A percentile compares a stretch with the other conserved stretches of the same genome.
phyloP scores from a whole-genome alignment of 2,888 invertebrate species.

The Aquatica leii region DNA sequence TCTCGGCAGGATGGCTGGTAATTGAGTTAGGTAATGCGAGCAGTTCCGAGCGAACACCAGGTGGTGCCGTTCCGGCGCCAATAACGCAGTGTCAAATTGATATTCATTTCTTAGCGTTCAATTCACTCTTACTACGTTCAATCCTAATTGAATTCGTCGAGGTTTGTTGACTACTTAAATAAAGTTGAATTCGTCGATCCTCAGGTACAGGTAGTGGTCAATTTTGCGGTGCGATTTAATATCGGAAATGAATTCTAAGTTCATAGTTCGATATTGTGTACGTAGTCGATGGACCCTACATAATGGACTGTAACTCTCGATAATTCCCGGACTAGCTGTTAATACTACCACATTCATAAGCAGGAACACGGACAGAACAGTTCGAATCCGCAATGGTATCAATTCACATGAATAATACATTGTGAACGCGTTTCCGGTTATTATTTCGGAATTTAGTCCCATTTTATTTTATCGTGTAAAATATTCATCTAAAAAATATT shows the following conservation, averaged over 20 bases:
- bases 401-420: conserved; percentile 37
- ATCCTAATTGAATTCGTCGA: conserved; percentile 41
- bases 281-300: conserved; percentile 19
- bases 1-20: conserved; percentile 56
- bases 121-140: conserved; percentile 36
- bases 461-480: conserved; percentile 27
- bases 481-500: conserved; percentile 11
- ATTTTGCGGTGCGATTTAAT: no score
- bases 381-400: conserved; percentile 32
- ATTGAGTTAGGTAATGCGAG: conserved; percentile 57
- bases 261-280: conserved; percentile 18
- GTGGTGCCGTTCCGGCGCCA: conserved; percentile 52
- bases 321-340: conserved; percentile 31
- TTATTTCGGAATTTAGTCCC: conserved; percentile 34
- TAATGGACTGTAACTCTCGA: conserved; percentile 26
- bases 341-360: conserved; percentile 31
- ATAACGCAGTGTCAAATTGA: conserved; percentile 52
- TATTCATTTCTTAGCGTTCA: conserved; percentile 51
- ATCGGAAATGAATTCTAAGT: conserved; percentile 16
- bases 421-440: conserved; percentile 35
- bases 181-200: neutral
- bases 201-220: no score
- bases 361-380: conserved; percentile 27
- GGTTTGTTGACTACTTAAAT: neutral
- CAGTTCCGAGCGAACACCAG: conserved; percentile 57